phyloP scores from a whole-genome alignment of 2,113 vertebrate genomes.

The Poeciliopsis turrubarensis region DNA sequence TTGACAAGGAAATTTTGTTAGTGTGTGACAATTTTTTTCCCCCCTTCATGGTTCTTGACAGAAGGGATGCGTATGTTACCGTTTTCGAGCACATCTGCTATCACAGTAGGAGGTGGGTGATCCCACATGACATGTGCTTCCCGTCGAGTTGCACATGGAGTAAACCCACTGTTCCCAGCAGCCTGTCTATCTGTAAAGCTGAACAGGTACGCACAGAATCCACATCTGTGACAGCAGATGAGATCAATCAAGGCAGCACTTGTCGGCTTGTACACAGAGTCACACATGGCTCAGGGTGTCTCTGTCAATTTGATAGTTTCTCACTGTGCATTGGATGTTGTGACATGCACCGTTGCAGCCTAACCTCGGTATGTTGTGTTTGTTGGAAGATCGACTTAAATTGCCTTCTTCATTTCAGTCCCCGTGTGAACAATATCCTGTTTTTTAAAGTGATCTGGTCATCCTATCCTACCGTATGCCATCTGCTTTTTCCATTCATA shows the following conservation, averaged over 20 bases:
- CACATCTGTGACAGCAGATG: conserved; percentile 42
- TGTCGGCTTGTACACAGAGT: conserved; percentile 40
- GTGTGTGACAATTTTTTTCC: background rate
- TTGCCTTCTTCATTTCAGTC: conserved; percentile 4
- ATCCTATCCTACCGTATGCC: conserved; percentile 74
- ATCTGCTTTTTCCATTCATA: conserved; percentile 72
- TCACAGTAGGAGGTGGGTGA: background rate
- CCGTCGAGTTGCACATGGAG: conserved; percentile 12
- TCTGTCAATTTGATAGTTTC: conserved; percentile 14
- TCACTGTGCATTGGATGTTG: background rate
- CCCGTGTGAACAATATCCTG: background rate
- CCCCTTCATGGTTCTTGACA: no score
- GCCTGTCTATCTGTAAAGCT: conserved; percentile 21
- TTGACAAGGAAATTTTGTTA: background rate
- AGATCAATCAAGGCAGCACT: conserved; percentile 53
- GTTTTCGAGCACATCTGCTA: conserved; percentile 1
- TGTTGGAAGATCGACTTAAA: conserved; percentile 11
- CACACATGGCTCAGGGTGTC: conserved; percentile 23
- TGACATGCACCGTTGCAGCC: background rate
- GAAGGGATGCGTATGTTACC: background rate
- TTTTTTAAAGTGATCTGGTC: conserved; percentile 13
- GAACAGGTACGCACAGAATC: conserved; percentile 32
- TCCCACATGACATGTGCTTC: conserved; percentile 16
- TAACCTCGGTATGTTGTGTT: conserved; percentile 4
- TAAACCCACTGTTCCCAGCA: conserved; percentile 27